Evolutionary conservation across 2,888 invertebrate species (phyloP).

Genomic region (Neoascia interrupta): DNA sequence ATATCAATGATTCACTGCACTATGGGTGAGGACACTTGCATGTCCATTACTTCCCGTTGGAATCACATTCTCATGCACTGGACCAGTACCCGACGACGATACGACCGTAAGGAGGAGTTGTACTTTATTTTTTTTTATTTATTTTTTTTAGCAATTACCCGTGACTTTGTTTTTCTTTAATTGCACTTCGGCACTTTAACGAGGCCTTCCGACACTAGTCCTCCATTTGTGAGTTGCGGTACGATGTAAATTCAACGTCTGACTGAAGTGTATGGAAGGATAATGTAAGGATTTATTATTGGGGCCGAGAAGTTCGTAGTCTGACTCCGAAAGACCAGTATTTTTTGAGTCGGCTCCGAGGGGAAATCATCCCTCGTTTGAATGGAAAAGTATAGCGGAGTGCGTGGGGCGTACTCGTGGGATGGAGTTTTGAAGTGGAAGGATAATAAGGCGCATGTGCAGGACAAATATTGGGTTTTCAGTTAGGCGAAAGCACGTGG

Average conservation of each 20-base stretch:
- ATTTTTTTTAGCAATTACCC: background rate
- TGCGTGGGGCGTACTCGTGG: background rate
- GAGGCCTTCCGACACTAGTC: slow-evolving; percentile 35
- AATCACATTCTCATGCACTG: slow-evolving; percentile 35
- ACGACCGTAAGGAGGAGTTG: slow-evolving; percentile 47
- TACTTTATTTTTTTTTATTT: background rate
- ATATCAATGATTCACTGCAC: slow-evolving; percentile 64
- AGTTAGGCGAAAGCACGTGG: slow-evolving; percentile 46
- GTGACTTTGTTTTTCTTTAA: slow-evolving; percentile 7
- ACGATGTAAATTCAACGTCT: slow-evolving; percentile 75
- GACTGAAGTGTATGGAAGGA: slow-evolving; percentile 75
- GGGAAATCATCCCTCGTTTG: slow-evolving; percentile 4
- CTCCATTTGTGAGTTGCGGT: slow-evolving; percentile 72
- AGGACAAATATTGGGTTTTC: slow-evolving; percentile 38
- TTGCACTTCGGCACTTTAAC: slow-evolving; percentile 14
- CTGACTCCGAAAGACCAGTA: slow-evolving; percentile 61
- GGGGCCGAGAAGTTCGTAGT: slow-evolving; percentile 43
- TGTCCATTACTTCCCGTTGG: slow-evolving; percentile 47
- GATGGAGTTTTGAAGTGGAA: background rate
- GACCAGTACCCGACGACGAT: slow-evolving; percentile 20
- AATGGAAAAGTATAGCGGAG: background rate
- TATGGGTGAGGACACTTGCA: slow-evolving; percentile 33
- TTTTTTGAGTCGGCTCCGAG: slow-evolving; percentile 16
- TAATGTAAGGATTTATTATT: slow-evolving; percentile 68
- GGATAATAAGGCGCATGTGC: slow-evolving; percentile 12